phyloP scores from a whole-genome alignment of 2,113 vertebrate genomes.

The Alligator sinensis region DNA sequence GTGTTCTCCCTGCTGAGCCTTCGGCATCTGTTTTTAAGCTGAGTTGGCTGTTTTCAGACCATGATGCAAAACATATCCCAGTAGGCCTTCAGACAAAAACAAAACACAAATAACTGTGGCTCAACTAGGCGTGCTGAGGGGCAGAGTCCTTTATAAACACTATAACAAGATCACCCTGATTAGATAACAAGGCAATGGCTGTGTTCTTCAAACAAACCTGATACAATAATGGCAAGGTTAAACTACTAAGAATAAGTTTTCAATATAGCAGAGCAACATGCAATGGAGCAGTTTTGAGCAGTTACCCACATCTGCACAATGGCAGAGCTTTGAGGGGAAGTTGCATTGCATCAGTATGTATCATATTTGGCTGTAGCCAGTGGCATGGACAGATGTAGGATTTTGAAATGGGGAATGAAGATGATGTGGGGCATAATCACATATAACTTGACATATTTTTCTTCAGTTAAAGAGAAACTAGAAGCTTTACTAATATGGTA shows the following conservation, averaged over 20 bases:
- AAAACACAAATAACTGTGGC: background rate
- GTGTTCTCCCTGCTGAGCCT: background rate
- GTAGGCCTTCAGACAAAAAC: background rate
- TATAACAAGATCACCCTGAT: background rate
- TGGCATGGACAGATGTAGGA: too few relatives aligned
- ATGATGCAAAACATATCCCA: background rate
- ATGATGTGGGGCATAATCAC: too few relatives aligned
- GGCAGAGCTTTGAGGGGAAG: background rate
- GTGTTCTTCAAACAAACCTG: background rate
- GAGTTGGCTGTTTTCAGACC: background rate
- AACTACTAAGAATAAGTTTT: background rate
- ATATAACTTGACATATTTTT: too few relatives aligned
- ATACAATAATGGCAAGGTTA: background rate
- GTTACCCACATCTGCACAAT: fast-evolving
- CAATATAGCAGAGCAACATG: background rate
- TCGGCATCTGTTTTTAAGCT: background rate
- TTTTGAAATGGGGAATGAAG: too few relatives aligned
- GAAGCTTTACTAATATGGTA: too few relatives aligned
- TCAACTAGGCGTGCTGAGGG: background rate
- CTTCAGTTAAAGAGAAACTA: too few relatives aligned
- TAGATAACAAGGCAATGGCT: background rate
- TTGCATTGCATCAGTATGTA: background rate
- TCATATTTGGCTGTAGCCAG: fast-evolving
- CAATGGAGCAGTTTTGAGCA: background rate
- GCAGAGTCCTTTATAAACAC: background rate